phyloP scores from a whole-genome alignment of 2,888 invertebrate genomes.

The Cartodere bifasciata region DNA sequence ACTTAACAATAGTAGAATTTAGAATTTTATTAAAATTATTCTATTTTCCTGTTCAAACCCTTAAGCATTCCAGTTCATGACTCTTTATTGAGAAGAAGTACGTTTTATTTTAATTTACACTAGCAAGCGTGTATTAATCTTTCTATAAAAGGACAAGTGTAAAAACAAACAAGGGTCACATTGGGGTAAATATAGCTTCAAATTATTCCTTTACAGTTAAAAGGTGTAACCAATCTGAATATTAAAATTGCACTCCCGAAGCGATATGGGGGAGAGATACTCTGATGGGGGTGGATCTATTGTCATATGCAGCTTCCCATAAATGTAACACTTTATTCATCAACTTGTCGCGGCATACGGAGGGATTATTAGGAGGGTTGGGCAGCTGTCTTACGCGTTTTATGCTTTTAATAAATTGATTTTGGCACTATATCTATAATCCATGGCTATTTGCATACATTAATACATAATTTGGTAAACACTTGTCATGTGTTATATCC shows the following conservation, averaged over 20 bases:
- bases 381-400: slow-evolving; percentile 32
- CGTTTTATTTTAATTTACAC: slow-evolving; percentile 26
- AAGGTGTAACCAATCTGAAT: slow-evolving; percentile 40
- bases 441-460: too few species aligned
- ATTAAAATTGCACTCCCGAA: slow-evolving; percentile 25
- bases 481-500: too few species aligned
- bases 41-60: too few species aligned
- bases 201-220: slow-evolving; percentile 37
- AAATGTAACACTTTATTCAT: slow-evolving; percentile 35
- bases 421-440: too few species aligned
- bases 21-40: too few species aligned
- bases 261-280: slow-evolving; percentile 4
- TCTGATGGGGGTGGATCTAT: slow-evolving; percentile 22
- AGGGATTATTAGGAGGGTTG: slow-evolving; percentile 33
- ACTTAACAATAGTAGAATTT: too few species aligned
- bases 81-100: too few species aligned
- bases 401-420: slow-evolving; percentile 28
- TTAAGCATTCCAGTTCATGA: too few species aligned
- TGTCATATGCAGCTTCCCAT: slow-evolving; percentile 36
- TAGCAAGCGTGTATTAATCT: slow-evolving; percentile 29
- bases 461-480: too few species aligned
- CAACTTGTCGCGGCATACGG: slow-evolving; percentile 25
- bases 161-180: slow-evolving; percentile 35
- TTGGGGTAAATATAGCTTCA: slow-evolving; percentile 32
- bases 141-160: slow-evolving; percentile 35